Percentiles rank a stretch among this genome's conserved stretches.
These are phyloP conservation scores for Drosophila nannoptera DNA, from an alignment of 1,140 invertebrate genomes.

Conservation along the genomic window DNA sequence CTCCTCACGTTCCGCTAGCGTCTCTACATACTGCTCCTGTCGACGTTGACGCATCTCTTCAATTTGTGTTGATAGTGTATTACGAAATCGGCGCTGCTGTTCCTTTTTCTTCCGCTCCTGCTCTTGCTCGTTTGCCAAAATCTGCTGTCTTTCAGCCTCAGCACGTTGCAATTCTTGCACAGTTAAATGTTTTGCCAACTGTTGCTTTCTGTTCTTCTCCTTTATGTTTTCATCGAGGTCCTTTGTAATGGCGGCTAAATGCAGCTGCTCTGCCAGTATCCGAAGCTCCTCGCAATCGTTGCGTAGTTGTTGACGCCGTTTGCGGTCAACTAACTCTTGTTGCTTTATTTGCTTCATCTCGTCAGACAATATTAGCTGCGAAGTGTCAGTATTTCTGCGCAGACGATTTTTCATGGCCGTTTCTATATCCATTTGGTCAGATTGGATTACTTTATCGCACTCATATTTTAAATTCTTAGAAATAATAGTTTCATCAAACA, in stretches of 20 bases:
- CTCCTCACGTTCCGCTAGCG: slow-evolving; percentile 41
- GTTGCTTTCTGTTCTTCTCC: slow-evolving; percentile 2
- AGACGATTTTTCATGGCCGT: slow-evolving; percentile 29
- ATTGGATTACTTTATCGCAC: slow-evolving; percentile 7
- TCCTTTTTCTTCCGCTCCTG: slow-evolving; percentile 34
- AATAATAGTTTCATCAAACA: background rate
- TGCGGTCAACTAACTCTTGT: slow-evolving; percentile 47
- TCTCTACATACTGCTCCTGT: slow-evolving; percentile 27
- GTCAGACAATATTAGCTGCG: slow-evolving; percentile 25
- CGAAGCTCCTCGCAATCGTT: slow-evolving; percentile 54
- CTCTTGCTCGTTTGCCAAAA: slow-evolving; percentile 18
- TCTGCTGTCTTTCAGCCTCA: slow-evolving; percentile 30
- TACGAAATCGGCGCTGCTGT: slow-evolving; percentile 31
- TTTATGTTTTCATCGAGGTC: slow-evolving; percentile 43
- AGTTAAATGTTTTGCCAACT: slow-evolving; percentile 17
- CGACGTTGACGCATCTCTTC: slow-evolving; percentile 30
- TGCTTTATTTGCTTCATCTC: slow-evolving; percentile 50
- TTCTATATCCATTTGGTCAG: background rate
- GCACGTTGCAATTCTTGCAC: slow-evolving; percentile 19
- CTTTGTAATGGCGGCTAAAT: slow-evolving; percentile 58
- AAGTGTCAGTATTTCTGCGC: slow-evolving; percentile 1
- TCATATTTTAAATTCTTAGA: slow-evolving; percentile 17
- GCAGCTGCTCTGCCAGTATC: slow-evolving; percentile 48
- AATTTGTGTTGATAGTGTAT: slow-evolving; percentile 37
- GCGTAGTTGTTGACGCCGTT: slow-evolving; percentile 52